A percentile compares a stretch with the other conserved stretches of the same genome.
phyloP scores from a whole-genome alignment of 1,140 invertebrate species.

The Aradophagus sp. region DNA sequence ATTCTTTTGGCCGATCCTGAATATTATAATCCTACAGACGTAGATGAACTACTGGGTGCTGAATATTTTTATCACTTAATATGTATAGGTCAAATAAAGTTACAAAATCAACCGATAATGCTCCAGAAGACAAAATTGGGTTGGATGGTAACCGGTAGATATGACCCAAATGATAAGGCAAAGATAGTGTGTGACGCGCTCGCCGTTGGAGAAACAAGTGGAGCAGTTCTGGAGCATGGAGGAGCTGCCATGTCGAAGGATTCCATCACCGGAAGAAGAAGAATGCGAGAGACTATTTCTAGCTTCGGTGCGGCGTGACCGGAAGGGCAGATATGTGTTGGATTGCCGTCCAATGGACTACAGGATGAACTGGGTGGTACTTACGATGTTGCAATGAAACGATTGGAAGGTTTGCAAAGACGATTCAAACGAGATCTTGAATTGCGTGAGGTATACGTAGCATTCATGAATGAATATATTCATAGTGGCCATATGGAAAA shows the following conservation, averaged over 20 bases:
- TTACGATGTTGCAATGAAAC: conserved; percentile 10
- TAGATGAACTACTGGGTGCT: neutral
- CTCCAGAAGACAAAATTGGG: neutral
- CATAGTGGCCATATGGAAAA: conserved; percentile 15
- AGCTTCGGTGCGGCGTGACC: neutral
- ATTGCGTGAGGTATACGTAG: conserved; percentile 2
- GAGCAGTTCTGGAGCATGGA: conserved; percentile 27
- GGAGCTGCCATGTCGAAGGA: neutral
- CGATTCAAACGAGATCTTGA: neutral
- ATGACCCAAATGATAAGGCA: neutral
- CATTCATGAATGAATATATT: conserved; percentile 12
- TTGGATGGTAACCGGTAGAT: neutral
- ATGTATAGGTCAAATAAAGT: conserved; percentile 14
- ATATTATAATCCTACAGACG: neutral
- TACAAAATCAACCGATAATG: neutral
- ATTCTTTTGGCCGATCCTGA: neutral
- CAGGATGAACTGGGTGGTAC: conserved; percentile 11
- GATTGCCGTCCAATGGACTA: conserved; percentile 17
- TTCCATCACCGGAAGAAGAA: conserved; percentile 10
- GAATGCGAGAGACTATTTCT: conserved; percentile 13
- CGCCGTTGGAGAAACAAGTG: conserved; percentile 13
- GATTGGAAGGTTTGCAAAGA: conserved; percentile 14
- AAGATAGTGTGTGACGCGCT: neutral
- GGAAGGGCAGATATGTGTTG: conserved; percentile 9
- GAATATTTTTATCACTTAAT: conserved; percentile 2